Evolutionary conservation across 2,888 invertebrate genomes (phyloP).

Genomic region (Argyra leucocephala): DNA sequence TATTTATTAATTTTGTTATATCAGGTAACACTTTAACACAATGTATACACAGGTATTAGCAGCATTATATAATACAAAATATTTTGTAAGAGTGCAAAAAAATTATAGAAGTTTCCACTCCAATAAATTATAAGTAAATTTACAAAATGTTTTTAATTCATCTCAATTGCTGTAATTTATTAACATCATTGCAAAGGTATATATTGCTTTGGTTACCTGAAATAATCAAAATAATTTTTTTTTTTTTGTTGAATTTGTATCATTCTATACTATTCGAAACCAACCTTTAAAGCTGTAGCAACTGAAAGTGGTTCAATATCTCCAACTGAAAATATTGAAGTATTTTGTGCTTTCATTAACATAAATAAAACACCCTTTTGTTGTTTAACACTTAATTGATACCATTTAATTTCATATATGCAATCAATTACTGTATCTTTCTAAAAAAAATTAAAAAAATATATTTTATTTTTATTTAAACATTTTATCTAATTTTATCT

Average conservation of each 20-base stretch:
- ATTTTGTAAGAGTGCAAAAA: no score
- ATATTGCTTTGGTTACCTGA: conserved; percentile 10
- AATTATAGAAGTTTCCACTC: no score
- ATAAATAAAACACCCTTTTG: conserved; percentile 2
- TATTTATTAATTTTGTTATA: no score
- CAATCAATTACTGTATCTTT: neutral
- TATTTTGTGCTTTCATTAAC: conserved; percentile 7
- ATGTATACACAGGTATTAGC: no score
- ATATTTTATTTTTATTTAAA: no score
- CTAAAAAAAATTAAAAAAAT: no score
- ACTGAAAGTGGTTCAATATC: conserved; percentile 3
- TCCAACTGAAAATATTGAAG: neutral
- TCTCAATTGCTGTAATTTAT: no score
- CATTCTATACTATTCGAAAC: neutral
- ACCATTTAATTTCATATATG: conserved; percentile 7
- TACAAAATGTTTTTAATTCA: no score
- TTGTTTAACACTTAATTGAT: neutral
- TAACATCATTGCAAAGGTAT: conserved; percentile 9
- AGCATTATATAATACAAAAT: no score
- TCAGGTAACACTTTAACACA: no score
- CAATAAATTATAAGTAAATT: no score
- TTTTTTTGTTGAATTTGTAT: neutral
- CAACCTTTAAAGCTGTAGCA: conserved; percentile 7
- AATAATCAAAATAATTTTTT: neutral
- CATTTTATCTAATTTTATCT: no score